phyloP scores from a whole-genome alignment of 2,888 invertebrate genomes.

The Cyrtodaria siliqua region DNA sequence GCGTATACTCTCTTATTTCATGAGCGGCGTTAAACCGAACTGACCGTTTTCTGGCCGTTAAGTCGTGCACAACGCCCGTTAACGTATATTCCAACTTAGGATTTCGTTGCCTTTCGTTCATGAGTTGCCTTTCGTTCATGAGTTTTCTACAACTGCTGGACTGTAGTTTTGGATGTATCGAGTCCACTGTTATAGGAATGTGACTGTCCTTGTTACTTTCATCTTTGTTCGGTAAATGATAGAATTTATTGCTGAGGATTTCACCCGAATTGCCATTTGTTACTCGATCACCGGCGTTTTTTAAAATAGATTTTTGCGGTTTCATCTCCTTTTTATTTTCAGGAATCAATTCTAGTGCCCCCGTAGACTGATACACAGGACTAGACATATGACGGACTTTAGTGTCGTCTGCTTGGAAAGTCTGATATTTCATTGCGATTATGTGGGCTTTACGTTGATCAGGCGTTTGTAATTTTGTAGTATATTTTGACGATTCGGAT shows the following conservation, averaged over 20 bases:
- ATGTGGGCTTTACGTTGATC: background rate
- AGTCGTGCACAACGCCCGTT: constrained; percentile 1
- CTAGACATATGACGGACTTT: no score
- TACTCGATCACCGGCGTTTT: constrained; percentile 15
- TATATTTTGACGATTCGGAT: no score
- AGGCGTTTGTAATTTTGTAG: background rate
- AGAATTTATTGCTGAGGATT: background rate
- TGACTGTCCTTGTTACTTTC: background rate
- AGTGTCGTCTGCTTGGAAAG: constrained; percentile 20
- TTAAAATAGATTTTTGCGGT: constrained; percentile 59
- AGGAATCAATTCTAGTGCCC: no score
- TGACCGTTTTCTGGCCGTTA: constrained; percentile 30
- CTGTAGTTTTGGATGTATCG: constrained; percentile 10
- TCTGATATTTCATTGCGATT: constrained; percentile 8
- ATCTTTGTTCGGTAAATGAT: background rate
- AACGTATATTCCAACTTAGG: background rate
- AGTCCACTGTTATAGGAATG: background rate
- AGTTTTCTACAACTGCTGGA: background rate
- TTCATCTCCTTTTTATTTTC: constrained; percentile 1
- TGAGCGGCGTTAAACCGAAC: constrained; percentile 55
- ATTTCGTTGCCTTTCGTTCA: background rate
- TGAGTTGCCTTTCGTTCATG: background rate
- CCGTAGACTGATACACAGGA: no score
- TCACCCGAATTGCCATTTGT: background rate
- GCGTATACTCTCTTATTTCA: constrained; percentile 54